Conservation (phyloP, 2,113 vertebrate species). For the Toxotes jaculatrix region DNA sequence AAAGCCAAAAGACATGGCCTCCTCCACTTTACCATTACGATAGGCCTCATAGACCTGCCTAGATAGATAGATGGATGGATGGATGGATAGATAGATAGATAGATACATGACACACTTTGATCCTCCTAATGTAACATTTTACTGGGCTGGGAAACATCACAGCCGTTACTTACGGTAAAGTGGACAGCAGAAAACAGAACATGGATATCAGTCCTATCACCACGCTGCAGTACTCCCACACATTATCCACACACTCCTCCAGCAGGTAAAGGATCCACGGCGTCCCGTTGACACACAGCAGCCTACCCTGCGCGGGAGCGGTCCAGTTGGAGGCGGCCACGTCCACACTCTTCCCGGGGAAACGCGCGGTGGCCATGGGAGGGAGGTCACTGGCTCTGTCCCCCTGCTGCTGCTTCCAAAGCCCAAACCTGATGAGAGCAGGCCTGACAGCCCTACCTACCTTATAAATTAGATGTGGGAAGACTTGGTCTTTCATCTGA, state of each 20-base stretch:
- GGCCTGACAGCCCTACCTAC: slow-evolving; percentile 9
- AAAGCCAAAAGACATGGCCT: slow-evolving; percentile 82
- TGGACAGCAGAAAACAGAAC: slow-evolving; percentile 85
- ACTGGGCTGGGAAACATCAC: neutral
- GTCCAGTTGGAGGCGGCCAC: slow-evolving; percentile 65
- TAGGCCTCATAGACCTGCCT: slow-evolving; percentile 79
- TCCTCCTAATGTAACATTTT: neutral
- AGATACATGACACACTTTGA: neutral
- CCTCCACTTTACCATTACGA: slow-evolving; percentile 79
- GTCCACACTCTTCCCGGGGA: slow-evolving; percentile 61
- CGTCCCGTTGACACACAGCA: slow-evolving; percentile 77
- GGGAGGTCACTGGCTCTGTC: neutral
- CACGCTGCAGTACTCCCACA: slow-evolving; percentile 82
- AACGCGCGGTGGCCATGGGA: slow-evolving; percentile 65
- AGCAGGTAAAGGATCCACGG: slow-evolving; percentile 83
- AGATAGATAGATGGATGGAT: neutral
- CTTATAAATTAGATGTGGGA: neutral
- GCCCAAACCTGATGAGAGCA: neutral
- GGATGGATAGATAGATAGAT: neutral
- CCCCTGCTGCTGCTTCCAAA: neutral
- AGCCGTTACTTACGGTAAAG: slow-evolving; percentile 77
- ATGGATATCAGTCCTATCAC: slow-evolving; percentile 82
- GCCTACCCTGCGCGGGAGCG: slow-evolving; percentile 51
- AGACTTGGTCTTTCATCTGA: slow-evolving; percentile 14
- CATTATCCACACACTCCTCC: slow-evolving; percentile 78